Evolutionary conservation across 2,797 vertebrate genomes (phyloP), one percentile per base, ranked within the genome.

Genomic region (Sebastes oblongus): DNA sequence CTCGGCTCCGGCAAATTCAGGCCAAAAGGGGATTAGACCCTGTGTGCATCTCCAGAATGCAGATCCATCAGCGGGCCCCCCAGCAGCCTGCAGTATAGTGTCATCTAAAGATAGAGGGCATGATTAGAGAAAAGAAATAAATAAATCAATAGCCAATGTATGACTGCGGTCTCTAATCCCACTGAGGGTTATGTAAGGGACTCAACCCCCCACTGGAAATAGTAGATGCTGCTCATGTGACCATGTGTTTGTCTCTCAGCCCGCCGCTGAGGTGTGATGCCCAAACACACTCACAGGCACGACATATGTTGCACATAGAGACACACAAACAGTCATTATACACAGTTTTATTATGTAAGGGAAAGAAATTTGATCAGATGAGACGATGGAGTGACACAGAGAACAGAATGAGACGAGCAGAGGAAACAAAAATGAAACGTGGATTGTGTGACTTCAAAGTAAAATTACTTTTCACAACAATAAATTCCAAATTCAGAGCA

Each of bases 21-120:
- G 92, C 82, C 94, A 93, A 87, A 87, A 65, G 82, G 82, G 88
- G 92, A 94, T 94, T 94, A 92, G 88, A 90, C 70, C 90, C 72
- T 34, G 52, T 76, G 82, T 77, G 84, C 60, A 78, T 91, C 89
- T 93, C 89, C 75, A 88, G 88, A 91, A 55, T 64, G 78, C 60
- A 70, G 81, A 89, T 86, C 86, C 90, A 83, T 80, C 85, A 84
- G 76, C 5, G 5, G 64, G 50, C 74, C 16, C 29, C 69, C 68
- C 39, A n/a, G 68, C 82, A 80, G n/a, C 66, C 71, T 24, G 62
- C 50, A 20, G 27, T 56, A 77, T 77, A 77, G 75, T 60, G 75
- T 61, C 83, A 68, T 90, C 83, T 81, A 91, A 88, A 93, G 81
- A 90, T 83, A 89, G 87, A 84, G 46, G 60, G 30, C 80, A 18